Base-by-base conservation (phyloP, 2,113 vertebrate species). In the Ammodytes dubius region DNA sequence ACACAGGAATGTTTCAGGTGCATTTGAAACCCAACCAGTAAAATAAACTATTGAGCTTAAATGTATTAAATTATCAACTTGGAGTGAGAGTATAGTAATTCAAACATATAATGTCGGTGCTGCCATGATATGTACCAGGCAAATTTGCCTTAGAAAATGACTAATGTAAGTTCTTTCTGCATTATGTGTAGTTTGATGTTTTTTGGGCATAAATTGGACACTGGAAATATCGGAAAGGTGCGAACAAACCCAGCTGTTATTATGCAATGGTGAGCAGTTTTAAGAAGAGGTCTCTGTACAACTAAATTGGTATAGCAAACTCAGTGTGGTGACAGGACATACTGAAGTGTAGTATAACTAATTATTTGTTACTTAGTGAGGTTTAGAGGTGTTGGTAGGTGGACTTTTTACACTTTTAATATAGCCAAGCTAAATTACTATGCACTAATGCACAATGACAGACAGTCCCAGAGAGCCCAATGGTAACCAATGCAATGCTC, bases 401-500 rank as follows among this genome's bases (percentile, higher is more conserved):
- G 1, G 46, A 11, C 46, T 11, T 47, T 11, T 3, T 27, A 27
- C 46, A 47, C 46, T 47, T 47, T 47, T 2, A 47, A 47, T 8
- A 47, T 8, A 12, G 46, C 46, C 46, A 47, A 12, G 46, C 46
- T 47, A 47, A 27, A 27, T 27, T 27, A 27, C 27, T 27, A 27
- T 27, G 46, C 59, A 35, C 40, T 61, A 52, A 43, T 77, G 37
- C 27, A 54, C 43, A 27, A 37, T 50, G 27, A 27, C 27, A 49
- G 27, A 27, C 27, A 49, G 61, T 54, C 59, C 57, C 40, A 19
- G 49, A 27, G n/a, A 70, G 80, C 69, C 46, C 17, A 4, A 0
- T 64, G 45, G 77, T 79, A 81, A 84, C 65, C 72, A 70, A 86
- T 61, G 54, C 78, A 63, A 53, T 49, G 47, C 56, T 73, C 65